Evolutionary conservation across 2,888 invertebrate species (phyloP).

Genomic region (Xestobium rufovillosum): DNA sequence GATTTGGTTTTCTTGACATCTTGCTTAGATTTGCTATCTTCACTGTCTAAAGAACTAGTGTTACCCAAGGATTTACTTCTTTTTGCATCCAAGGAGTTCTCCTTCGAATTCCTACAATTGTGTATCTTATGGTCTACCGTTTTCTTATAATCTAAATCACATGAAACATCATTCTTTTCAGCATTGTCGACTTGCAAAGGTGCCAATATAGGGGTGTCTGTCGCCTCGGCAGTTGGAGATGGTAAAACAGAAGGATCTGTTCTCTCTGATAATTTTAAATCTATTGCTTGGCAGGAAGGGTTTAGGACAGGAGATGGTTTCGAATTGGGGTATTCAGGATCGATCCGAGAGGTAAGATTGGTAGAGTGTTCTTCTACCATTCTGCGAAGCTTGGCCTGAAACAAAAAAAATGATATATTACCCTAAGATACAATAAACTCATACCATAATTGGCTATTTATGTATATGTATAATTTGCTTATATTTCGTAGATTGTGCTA

Average conservation of each 20-base stretch:
- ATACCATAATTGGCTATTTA: no score
- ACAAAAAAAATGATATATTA: no score
- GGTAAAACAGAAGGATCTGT: conserved; percentile 24
- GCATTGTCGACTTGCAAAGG: conserved; percentile 15
- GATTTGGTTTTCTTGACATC: conserved; percentile 36
- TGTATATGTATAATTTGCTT: no score
- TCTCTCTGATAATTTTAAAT: conserved; percentile 28
- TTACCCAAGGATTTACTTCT: conserved; percentile 35
- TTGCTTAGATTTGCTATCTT: conserved; percentile 28
- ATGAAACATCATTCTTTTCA: conserved; percentile 14
- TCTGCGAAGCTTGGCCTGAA: conserved; percentile 50
- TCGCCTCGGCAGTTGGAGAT: conserved; percentile 12
- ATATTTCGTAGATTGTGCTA: no score
- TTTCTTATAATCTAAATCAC: conserved; percentile 28
- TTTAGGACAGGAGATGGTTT: conserved; percentile 32
- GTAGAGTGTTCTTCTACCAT: conserved; percentile 80
- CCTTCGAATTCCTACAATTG: conserved; percentile 27
- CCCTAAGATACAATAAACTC: no score
- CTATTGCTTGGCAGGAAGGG: conserved; percentile 29
- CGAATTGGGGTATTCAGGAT: conserved; percentile 37
- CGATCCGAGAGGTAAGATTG: conserved; percentile 39
- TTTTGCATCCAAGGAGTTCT: conserved; percentile 32
- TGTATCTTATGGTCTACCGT: conserved; percentile 27
- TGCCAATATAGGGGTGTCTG: conserved; percentile 20
- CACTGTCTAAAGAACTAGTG: conserved; percentile 32